These are phyloP conservation scores for Muscicapa adusta DNA, from an alignment of 2,113 vertebrate species.

Conservation along the genomic window DNA sequence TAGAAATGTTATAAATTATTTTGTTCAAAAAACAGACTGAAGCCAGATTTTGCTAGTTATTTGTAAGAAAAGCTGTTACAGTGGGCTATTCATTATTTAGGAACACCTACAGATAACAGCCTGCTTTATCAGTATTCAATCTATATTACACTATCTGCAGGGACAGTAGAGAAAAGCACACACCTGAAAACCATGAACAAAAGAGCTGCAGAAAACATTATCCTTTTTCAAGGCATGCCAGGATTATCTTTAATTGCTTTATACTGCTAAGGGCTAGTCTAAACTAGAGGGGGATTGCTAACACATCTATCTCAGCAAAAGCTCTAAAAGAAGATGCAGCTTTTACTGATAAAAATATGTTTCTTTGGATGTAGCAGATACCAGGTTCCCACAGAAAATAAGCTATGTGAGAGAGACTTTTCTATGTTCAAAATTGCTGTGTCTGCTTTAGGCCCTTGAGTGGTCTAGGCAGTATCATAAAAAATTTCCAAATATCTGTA, in stretches of 20 bases:
- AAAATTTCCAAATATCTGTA: neutral
- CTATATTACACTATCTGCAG: neutral
- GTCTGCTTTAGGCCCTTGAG: neutral
- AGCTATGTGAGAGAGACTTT: neutral
- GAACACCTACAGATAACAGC: slow-evolving; percentile 35
- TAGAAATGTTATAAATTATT: neutral
- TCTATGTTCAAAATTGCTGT: neutral
- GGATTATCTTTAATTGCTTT: slow-evolving; percentile 46
- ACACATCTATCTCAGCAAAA: neutral
- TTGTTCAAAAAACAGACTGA: neutral
- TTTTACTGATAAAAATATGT: neutral
- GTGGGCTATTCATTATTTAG: slow-evolving; percentile 30
- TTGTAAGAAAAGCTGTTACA: slow-evolving; percentile 3
- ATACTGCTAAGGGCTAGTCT: neutral
- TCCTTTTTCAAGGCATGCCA: neutral
- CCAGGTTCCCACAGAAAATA: neutral
- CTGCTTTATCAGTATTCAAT: slow-evolving; percentile 26
- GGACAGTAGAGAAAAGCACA: neutral
- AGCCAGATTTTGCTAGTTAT: neutral
- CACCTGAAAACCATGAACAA: slow-evolving; percentile 16
- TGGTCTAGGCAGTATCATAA: neutral
- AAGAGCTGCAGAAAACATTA: slow-evolving; percentile 8
- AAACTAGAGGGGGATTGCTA: neutral
- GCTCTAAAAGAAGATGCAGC: neutral
- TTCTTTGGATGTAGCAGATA: neutral